Conservation (phyloP, 2,113 vertebrate species). For the Galbula dea region DNA sequence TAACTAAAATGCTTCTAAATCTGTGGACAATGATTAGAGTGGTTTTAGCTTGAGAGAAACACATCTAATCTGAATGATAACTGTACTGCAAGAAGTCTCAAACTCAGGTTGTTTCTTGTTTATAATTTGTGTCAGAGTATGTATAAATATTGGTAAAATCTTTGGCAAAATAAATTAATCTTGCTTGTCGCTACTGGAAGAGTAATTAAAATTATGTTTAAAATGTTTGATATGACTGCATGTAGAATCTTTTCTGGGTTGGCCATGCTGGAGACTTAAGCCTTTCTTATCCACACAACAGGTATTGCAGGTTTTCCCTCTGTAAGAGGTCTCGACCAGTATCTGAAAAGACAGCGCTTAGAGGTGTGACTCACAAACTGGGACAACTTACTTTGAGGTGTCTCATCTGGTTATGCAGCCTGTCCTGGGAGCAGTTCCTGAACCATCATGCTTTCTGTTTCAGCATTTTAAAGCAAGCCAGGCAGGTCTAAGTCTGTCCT, state of each 20-base stretch:
- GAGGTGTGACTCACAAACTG: slow-evolving; percentile 19
- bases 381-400: neutral
- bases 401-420: neutral
- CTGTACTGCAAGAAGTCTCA: neutral
- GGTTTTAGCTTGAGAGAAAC: neutral
- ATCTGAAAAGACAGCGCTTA: neutral
- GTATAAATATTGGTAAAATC: neutral
- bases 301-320: slow-evolving; percentile 38
- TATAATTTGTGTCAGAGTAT: neutral
- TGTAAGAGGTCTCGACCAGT: neutral
- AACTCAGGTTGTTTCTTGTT: neutral
- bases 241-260: neutral
- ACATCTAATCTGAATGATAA: neutral
- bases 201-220: neutral
- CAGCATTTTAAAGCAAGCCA: neutral
- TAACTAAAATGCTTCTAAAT: neutral
- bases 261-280: neutral
- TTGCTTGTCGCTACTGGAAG: neutral
- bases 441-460: neutral
- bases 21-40: neutral
- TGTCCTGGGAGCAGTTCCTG: neutral
- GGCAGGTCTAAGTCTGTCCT: neutral
- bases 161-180: neutral
- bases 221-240: neutral
- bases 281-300: neutral